Percentiles rank a stretch among this genome's conserved stretches.
Evolutionary conservation across 2,888 invertebrate genomes (phyloP).

Genomic region (Himalopsyche japonica): DNA sequence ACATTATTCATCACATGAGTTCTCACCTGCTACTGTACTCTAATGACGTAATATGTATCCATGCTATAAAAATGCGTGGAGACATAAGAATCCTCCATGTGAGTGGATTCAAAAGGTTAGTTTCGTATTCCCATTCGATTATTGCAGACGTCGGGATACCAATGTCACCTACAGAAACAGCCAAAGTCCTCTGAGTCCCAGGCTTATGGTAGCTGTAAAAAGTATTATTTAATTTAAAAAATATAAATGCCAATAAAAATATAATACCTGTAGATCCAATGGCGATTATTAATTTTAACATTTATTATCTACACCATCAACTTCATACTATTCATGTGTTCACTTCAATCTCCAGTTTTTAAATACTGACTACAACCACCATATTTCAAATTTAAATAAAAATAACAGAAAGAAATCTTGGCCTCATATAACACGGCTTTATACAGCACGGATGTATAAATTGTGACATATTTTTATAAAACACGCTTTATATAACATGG

Average conservation of each 20-base stretch:
- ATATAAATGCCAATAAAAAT: constrained; percentile 30
- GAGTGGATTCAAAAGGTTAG: constrained; percentile 77
- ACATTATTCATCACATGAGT: background rate
- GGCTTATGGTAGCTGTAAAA: constrained; percentile 65
- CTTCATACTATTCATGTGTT: no score
- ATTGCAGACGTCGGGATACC: constrained; percentile 66
- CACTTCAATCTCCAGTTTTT: no score
- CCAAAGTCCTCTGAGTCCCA: constrained; percentile 67
- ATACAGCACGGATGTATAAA: no score
- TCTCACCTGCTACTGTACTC: constrained; percentile 70
- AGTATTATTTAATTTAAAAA: background rate
- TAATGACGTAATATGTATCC: constrained; percentile 71
- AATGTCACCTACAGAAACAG: constrained; percentile 70
- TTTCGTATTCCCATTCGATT: constrained; percentile 79
- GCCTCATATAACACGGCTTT: no score
- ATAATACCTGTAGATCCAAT: background rate
- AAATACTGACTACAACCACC: no score
- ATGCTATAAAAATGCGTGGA: constrained; percentile 74
- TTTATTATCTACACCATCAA: no score
- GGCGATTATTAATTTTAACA: background rate
- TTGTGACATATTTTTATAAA: no score
- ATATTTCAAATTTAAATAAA: no score
- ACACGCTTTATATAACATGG: no score
- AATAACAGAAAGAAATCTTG: no score
- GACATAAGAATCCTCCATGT: constrained; percentile 79